Base-by-base conservation (phyloP, 2,797 vertebrate species). In the Lithobates pipiens region DNA sequence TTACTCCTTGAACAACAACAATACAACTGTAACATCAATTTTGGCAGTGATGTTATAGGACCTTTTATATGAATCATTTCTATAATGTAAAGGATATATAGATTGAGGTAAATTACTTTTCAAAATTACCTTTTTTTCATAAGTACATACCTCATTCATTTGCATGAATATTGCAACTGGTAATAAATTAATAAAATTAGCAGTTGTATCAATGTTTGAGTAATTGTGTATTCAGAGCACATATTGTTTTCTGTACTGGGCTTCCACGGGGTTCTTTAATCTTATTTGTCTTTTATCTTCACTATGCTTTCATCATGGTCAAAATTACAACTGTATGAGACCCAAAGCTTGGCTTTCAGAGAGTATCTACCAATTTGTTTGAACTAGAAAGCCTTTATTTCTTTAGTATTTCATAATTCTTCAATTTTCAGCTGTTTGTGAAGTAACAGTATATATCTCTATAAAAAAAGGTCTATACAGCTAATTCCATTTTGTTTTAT, bases 271-370 rank as follows among this genome's bases (percentile, higher is more conserved):
- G 68, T 16, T 77, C 85, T 86, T 85, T 85, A 85, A 85, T 85
- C 80, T 77, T 44, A 76, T 77, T 77, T 82, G 36, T 72, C 85
- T 86, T 86, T 86, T 77, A 86, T 82, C 85, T 86, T 77, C 68
- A 44, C 25, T 65, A 23, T n/a, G 21, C 85, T 82, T 86, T 86
- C 54, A 86, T 82, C 80, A 82, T 68, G 63, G 21, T 18, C 25
- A 27, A 77, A 61, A 34, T 72, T 72, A 77, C 67, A 76, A 76
- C 76, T 69, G n/a, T 21, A 5, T 46, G 74, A 75, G 7, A 39
- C 34, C 69, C 42, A 29, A 61, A 76, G 44, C 67, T 29, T 65
- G 72, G 72, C 36, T 72, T 36, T 65, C 39, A 54, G 46, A 80
- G 42, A 8, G 8, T 29, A 36, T 39, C n/a, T 74, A 42, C 34